Evolutionary conservation across 1,140 invertebrate species (phyloP), one percentile per base, ranked within the genome.

Genomic region (Drosophila sulfurigaster): DNA sequence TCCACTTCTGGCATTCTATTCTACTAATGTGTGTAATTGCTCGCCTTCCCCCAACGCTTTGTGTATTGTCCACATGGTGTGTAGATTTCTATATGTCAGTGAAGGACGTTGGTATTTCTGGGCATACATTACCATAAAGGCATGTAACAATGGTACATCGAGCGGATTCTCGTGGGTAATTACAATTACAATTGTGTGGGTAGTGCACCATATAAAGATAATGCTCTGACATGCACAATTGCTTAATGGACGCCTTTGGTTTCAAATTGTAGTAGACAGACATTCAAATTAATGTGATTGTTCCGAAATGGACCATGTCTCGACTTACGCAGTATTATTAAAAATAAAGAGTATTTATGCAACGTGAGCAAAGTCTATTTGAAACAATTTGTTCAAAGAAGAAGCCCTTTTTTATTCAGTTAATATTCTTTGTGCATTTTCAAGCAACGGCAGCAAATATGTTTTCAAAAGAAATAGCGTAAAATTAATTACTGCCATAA

Each of bases 111-210:
- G 16, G 43, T 5, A 69, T 62, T 69, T 62, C 58, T 74, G 71
- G 51, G 11, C 10, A 52, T 5, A 52, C 46, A 48, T 48, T 52
- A 13, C 25, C 51, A 28, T 20, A 32, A 46, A 59, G 25, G 13
- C 16, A 15, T 41, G 38, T 30, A 16, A 8, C 43, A 49, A 59
- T 46, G 45, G 0, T 13, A 35, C 30, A 30, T 57, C 46, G 59
- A 38, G 32, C 56, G 69, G 54, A 60, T 54, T 68, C 6, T 10
- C 11, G 3, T 28, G 48, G 16, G 38, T 52, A 60, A 76, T 79
- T 63, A 64, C 54, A 56, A 75, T 77, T 68, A 45, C 81, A 57
- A 41, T 49, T 43, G 45, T 51, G 69, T 32, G 69, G 7, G 32
- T 49, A 72, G 58, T 57, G 65, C 49, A 25, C 20, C 20, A 25